Evolutionary conservation across 2,888 invertebrate species (phyloP), one percentile per base, ranked within the genome.

Genomic region (Seira ritae): DNA sequence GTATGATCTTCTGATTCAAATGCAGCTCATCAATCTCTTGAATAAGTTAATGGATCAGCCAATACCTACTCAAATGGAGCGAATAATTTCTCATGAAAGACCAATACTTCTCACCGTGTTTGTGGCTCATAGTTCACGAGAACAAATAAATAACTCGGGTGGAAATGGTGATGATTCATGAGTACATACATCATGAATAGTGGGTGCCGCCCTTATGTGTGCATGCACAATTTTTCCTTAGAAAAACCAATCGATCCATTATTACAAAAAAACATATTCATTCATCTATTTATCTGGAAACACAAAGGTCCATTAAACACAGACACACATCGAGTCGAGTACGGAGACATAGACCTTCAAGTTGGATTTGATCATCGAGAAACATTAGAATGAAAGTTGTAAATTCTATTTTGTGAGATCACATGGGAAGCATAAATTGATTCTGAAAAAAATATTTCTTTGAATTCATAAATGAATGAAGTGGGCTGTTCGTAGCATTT

Each of bases 381-480:
- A n/a, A n/a, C n/a, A n/a, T n/a, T n/a, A n/a, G n/a, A n/a, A n/a
- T n/a, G n/a, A n/a, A n/a, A n/a, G n/a, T n/a, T n/a, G n/a, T n/a
- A n/a, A 12, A 42, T 42, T 42, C 12, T 42, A 12, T 20, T 17
- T 1, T 17, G 19, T 15, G n/a, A 37, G 37, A 4, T 72, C 79
- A 8, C 79, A 78, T 46, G 72, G 79, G 79, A 72, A 72, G 17
- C 67, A 73, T 73, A 79, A 79, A 79, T 79, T 79, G 72, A 79
- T 79, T 79, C 71, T 31, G 20, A 24, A 79, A 68, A 62, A 42
- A 60, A 70, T 42, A 62, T 37, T 55, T 46, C n/a, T 66, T 67
- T 24, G 50, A 50, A 55, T 42, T 65, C 65, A 12, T 4, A 24
- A 42, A 22, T 66, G 74, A 75, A 75, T 75, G 23, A 19, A 75